phyloP scores from a whole-genome alignment of 2,797 vertebrate species.

The Brotula barbata region DNA sequence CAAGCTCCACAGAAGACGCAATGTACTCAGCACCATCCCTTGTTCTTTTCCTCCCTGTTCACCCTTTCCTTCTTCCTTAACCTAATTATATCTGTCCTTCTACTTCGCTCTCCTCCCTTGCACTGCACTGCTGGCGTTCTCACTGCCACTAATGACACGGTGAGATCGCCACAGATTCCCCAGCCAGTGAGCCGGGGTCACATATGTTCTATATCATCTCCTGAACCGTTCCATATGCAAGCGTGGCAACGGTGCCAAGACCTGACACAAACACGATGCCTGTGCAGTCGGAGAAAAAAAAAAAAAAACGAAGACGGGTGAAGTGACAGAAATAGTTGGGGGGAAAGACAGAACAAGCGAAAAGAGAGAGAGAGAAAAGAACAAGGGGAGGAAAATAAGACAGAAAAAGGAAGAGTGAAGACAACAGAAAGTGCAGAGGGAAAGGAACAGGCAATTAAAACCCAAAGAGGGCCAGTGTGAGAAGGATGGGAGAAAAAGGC shows the following conservation, averaged over 20 bases:
- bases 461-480: slow-evolving; percentile 50
- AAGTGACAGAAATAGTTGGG: slow-evolving; percentile 34
- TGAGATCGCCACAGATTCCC: slow-evolving; percentile 67
- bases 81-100: slow-evolving; percentile 72
- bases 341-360: slow-evolving; percentile 17
- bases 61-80: slow-evolving; percentile 66
- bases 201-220: slow-evolving; percentile 78
- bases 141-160: slow-evolving; percentile 70
- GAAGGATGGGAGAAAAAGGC: slow-evolving; percentile 56
- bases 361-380: slow-evolving; percentile 8
- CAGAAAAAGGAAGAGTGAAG: slow-evolving; percentile 33
- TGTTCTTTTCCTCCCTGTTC: slow-evolving; percentile 54
- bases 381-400: slow-evolving; percentile 21
- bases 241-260: slow-evolving; percentile 63
- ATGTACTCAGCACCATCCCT: slow-evolving; percentile 58
- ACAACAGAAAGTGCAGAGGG: slow-evolving; percentile 29
- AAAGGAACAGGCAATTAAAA: slow-evolving; percentile 64
- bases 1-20: slow-evolving; percentile 56
- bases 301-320: slow-evolving; percentile 33
- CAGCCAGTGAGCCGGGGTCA: slow-evolving; percentile 65
- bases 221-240: slow-evolving; percentile 79
- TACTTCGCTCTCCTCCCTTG: slow-evolving; percentile 60
- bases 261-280: slow-evolving; percentile 59
- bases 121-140: slow-evolving; percentile 63
- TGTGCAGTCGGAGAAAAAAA: slow-evolving; percentile 19